phyloP scores from a whole-genome alignment of 2,797 vertebrate genomes.

The Crax fasciolata region DNA sequence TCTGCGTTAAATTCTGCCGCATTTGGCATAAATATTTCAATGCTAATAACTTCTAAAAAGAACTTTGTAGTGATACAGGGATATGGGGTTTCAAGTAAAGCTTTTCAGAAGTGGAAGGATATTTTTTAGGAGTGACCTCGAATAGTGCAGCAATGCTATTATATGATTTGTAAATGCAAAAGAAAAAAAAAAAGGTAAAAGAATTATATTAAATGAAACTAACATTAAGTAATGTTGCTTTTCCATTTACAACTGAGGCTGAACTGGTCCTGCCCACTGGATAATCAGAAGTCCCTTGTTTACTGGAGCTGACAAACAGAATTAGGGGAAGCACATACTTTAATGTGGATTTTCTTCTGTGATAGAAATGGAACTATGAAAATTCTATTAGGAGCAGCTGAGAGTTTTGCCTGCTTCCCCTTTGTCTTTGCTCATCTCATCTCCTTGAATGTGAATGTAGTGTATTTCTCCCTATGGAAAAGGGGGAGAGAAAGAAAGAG shows the following conservation, averaged over 20 bases:
- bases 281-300: conserved; percentile 28
- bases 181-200: background rate
- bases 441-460: conserved; percentile 17
- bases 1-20: conserved; percentile 45
- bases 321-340: conserved; percentile 12
- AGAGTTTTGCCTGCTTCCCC: conserved; percentile 50
- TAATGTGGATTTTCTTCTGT: background rate
- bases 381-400: conserved; percentile 62
- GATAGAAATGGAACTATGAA: conserved; percentile 58
- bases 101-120: background rate
- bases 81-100: background rate
- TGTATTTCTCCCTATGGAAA: conserved; percentile 1
- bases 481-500: background rate
- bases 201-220: conserved; percentile 14
- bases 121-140: background rate
- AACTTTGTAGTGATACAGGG: background rate
- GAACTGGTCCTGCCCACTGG: conserved; percentile 24
- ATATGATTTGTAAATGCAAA: background rate
- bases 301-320: conserved; percentile 41
- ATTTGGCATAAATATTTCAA: conserved; percentile 50
- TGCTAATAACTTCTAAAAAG: background rate
- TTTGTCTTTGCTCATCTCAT: conserved; percentile 57
- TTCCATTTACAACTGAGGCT: conserved; percentile 2
- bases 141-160: background rate
- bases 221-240: conserved; percentile 1